These are phyloP conservation scores for Mimachlamys varia DNA, from an alignment of 2,888 invertebrate genomes.

Conservation along the genomic window DNA sequence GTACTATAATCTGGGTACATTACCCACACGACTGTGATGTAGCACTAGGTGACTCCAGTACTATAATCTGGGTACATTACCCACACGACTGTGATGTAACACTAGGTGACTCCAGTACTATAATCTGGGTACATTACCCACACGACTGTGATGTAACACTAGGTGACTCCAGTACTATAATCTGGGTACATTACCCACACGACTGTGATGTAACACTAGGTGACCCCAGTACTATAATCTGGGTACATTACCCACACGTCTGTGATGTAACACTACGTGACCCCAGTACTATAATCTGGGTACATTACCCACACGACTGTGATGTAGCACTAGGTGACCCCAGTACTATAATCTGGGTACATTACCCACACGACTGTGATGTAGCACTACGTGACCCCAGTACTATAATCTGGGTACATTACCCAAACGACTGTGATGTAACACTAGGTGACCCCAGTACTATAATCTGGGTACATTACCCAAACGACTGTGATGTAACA, in stretches of 20 bases:
- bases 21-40: background rate
- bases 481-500: background rate
- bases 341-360: too few species aligned
- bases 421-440: background rate
- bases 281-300: too few species aligned
- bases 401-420: too few species aligned
- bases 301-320: background rate
- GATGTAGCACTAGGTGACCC: background rate
- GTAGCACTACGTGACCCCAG: background rate
- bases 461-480: too few species aligned
- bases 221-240: too few species aligned
- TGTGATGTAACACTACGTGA: background rate
- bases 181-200: background rate
- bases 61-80: too few species aligned
- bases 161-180: too few species aligned
- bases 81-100: background rate
- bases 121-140: background rate
- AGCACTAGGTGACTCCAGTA: slow-evolving; percentile 8
- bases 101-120: too few species aligned
- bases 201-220: background rate
- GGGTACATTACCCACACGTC: background rate
- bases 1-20: too few species aligned
- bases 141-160: background rate
- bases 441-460: too few species aligned
- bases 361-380: background rate